Base-by-base conservation (phyloP, 2,113 vertebrate genomes). In the Pterocles gutturalis region DNA sequence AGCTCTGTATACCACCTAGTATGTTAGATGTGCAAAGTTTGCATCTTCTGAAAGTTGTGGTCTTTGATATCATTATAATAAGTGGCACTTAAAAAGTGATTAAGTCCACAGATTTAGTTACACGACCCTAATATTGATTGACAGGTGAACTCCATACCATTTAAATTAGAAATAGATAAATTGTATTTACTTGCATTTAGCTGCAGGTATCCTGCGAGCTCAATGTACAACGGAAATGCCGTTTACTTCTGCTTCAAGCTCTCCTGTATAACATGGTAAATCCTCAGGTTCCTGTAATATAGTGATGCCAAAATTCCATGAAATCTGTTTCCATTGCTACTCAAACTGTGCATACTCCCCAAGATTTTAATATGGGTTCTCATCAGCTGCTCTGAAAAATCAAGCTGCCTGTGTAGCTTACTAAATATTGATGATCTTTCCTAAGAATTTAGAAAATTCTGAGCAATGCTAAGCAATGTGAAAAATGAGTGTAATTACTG, bases 31-130 rank as follows among this genome's bases (percentile, higher is more conserved):
- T 29, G 45, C n/a, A 92, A 71, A 54, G 55, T 9, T 43, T 45
- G 60, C 8, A 28, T 17, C 7, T 24, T 78, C 9, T 69, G 38
- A 71, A 83, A 89, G 57, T 10, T 21, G 11, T 8, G n/a, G 55
- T 57, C 34, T 15, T 71, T 81, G 24, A 46, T 24, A 71, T 58
- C 21, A 10, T 54, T 71, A 28, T 49, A 36, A 26, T 10, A n/a
- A 5, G 11, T 0, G 1, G 7, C 24, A 72, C 1, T 1, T 21
- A n/a, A 49, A 67, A 49, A 54, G 12, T 79, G 20, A 19, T 62
- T 49, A 76, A 83, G 88, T 41, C 43, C 57, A 58, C 28, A 54
- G 8, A 8, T 62, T 81, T 78, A 24, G 11, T 81, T 87, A 41
- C 38, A 41, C 38, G 38, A 41, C 38, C 8, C 26, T 81, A 53